Percentiles rank a stretch among this genome's conserved stretches.
phyloP scores from a whole-genome alignment of 2,888 invertebrate genomes.

The Trissolcus brochymenae region DNA sequence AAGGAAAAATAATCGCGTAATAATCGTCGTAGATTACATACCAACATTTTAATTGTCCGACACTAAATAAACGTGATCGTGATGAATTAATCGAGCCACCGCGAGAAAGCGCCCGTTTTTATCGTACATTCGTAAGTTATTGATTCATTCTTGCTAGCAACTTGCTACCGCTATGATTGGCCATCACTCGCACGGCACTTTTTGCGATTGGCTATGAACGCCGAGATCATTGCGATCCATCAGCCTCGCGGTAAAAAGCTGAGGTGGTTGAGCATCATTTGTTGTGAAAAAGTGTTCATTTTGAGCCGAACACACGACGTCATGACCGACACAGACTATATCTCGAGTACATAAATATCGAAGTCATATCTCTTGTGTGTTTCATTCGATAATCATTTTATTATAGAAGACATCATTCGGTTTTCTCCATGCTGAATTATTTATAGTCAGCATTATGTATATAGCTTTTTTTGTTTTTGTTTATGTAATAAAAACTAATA shows the following conservation, averaged over 20 bases:
- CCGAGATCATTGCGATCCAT: slow-evolving; percentile 47
- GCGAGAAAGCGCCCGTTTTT: slow-evolving; percentile 27
- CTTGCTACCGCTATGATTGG: slow-evolving; percentile 33
- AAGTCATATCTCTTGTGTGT: slow-evolving; percentile 30
- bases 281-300: slow-evolving; percentile 39
- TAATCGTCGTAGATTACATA: no score
- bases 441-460: background rate
- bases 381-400: no score
- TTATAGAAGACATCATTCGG: no score
- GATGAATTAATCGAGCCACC: slow-evolving; percentile 31
- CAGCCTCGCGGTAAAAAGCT: slow-evolving; percentile 32
- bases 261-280: slow-evolving; percentile 40
- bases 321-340: slow-evolving; percentile 42
- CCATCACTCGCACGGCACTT: slow-evolving; percentile 34
- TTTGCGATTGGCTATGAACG: slow-evolving; percentile 49
- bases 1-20: no score
- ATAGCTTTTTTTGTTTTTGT: background rate
- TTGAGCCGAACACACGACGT: slow-evolving; percentile 30
- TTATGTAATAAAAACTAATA: slow-evolving; percentile 15
- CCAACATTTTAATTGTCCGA: no score
- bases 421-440: no score
- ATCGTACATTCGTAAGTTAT: slow-evolving; percentile 22
- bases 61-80: background rate
- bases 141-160: slow-evolving; percentile 33
- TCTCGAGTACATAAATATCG: slow-evolving; percentile 52